Base-by-base conservation (phyloP, 2,797 vertebrate genomes). In the Nannoperca australis region DNA sequence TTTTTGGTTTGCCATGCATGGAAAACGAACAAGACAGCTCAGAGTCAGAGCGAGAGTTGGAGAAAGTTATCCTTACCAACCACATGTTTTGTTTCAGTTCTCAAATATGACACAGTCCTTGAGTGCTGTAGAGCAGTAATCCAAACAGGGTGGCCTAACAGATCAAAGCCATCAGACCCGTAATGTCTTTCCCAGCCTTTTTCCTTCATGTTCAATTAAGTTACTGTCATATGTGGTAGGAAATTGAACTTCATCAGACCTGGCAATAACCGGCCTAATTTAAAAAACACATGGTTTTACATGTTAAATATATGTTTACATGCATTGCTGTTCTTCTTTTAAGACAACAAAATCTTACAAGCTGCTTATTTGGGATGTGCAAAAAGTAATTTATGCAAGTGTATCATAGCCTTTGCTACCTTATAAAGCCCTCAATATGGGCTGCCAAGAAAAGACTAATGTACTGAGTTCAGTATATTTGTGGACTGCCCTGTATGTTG, bases 181-280 rank as follows among this genome's bases (percentile, higher is more conserved):
- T 82, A 89, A 94, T 93, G 85, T 84, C 79, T 94, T 95, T 92
- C 74, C 88, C 91, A 89, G 90, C 56, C 77, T 88, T 85, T 85
- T 79, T 75, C 65, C 74, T 87, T 80, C 60, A 84, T 38, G 58
- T 94, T 91, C 87, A 93, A 90, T 93, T 88, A 86, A 88, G 76
- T 91, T 87, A 85, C 79, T 88, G 77, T 93, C 85, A 89, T 87
- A 82, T 75, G 76, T 84, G 67, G 78, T 76, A 78, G 72, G 82
- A 79, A 85, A 85, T 51, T 70, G 47, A 78, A 86, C 79, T 76
- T 85, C 79, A 89, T 92, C 87, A 78, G 62, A 84, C 76, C 61
- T 53, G 64, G 82, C 66, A 87, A 78, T 76, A 76, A 74, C 64
- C 11, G 14, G 54, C 55, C 64, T 74, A 36, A 89, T 80, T 81